phyloP scores from a whole-genome alignment of 2,113 vertebrate genomes.

The Bothrops jararaca region DNA sequence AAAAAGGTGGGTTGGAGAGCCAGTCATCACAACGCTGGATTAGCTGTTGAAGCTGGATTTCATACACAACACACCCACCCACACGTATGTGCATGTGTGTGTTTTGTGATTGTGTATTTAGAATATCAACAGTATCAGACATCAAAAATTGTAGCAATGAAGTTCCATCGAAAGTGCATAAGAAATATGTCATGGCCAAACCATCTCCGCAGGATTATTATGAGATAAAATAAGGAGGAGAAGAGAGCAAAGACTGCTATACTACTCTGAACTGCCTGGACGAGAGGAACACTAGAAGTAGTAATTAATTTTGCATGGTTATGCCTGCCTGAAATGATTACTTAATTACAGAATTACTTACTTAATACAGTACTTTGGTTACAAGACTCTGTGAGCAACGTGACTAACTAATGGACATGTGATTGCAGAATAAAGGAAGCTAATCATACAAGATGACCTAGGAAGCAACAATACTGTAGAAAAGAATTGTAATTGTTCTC shows the following conservation, averaged over 20 bases:
- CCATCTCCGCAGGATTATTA: background rate
- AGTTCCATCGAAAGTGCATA: background rate
- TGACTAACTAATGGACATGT: background rate
- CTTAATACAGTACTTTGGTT: background rate
- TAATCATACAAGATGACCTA: background rate
- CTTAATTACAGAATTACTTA: background rate
- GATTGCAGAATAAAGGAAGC: background rate
- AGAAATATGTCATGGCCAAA: background rate
- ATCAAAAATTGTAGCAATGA: background rate
- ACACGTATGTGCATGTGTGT: fast-evolving
- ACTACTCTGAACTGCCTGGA: background rate
- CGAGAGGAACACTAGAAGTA: background rate
- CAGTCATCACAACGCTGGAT: background rate
- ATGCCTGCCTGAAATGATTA: background rate
- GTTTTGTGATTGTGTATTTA: background rate
- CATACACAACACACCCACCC: background rate
- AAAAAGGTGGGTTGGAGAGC: background rate
- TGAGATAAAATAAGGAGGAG: background rate
- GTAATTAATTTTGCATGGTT: background rate
- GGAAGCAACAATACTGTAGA: background rate
- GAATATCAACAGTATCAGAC: background rate
- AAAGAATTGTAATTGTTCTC: background rate
- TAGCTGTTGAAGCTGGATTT: background rate
- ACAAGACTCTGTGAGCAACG: background rate
- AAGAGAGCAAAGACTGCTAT: background rate